Evolutionary conservation across 2,113 vertebrate genomes (phyloP).

Genomic region (Sinosuthora webbiana): DNA sequence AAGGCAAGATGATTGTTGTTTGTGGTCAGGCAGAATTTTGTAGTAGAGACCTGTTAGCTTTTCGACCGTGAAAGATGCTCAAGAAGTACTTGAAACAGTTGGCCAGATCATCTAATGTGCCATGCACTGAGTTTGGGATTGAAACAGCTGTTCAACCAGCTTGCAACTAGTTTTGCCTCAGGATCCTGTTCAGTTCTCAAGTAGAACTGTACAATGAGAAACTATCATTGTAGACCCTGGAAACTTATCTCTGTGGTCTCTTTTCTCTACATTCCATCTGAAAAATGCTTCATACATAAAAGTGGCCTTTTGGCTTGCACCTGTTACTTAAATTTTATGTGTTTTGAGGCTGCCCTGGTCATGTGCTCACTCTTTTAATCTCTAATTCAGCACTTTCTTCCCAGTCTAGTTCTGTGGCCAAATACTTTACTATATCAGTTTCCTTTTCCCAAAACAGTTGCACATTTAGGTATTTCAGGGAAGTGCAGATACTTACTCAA

Average conservation of each 20-base stretch:
- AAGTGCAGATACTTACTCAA: not conserved
- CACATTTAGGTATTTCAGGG: not conserved
- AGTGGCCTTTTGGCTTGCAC: not conserved
- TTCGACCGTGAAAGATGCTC: not conserved
- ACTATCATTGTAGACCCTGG: not conserved
- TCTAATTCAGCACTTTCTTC: not conserved
- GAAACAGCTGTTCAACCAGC: not conserved
- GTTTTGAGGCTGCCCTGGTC: not conserved
- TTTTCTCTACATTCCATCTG: not conserved
- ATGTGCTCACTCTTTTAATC: not conserved
- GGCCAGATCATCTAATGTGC: not conserved
- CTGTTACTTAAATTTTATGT: not conserved
- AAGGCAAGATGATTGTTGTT: not conserved
- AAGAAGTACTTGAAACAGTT: not conserved
- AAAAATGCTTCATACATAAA: not conserved
- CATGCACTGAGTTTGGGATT: not conserved
- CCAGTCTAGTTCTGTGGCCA: not conserved
- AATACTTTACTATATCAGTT: not conserved
- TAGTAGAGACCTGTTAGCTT: not conserved
- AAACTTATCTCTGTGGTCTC: not conserved
- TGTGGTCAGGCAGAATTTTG: not conserved
- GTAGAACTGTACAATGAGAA: not conserved
- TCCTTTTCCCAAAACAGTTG: not conserved
- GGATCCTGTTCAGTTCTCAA: not conserved
- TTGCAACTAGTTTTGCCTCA: not conserved